Conservation (phyloP, 2,113 vertebrate genomes). For the Hoplias malabaricus region DNA sequence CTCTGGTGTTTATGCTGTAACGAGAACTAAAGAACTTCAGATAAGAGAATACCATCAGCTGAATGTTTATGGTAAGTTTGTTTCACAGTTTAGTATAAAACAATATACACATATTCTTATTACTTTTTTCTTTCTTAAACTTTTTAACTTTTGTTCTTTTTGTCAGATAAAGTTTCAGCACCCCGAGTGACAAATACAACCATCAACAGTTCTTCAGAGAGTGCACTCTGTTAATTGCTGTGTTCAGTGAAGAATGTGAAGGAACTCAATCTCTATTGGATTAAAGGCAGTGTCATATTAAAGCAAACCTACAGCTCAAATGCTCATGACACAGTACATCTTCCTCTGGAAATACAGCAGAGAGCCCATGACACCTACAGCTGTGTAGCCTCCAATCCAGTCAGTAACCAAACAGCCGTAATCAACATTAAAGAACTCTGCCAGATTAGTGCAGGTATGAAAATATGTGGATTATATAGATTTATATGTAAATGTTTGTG, state of each 20-base stretch:
- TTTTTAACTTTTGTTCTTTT: not conserved
- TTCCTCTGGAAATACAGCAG: conserved; percentile 31
- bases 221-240: conserved; percentile 21
- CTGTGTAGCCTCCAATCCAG: conserved; percentile 48
- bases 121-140: too few relatives aligned
- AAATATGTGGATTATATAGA: not conserved
- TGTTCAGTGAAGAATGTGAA: conserved; percentile 44
- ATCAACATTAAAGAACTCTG: conserved; percentile 29
- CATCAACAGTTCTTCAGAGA: not conserved
- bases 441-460: not conserved
- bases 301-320: conserved; percentile 43
- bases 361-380: not conserved
- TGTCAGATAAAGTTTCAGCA: conserved; percentile 5
- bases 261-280: conserved; percentile 35
- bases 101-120: too few relatives aligned
- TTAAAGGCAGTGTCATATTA: conserved; percentile 17
- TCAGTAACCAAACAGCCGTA: conserved; percentile 14
- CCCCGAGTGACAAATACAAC: not conserved
- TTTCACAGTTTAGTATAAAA: not conserved
- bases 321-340: conserved; percentile 17
- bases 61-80: not conserved
- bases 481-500: too few relatives aligned
- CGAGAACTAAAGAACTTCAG: not conserved
- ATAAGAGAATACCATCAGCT: not conserved
- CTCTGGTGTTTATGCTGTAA: conserved; percentile 4